A percentile compares a stretch with the other conserved stretches of the same genome.
These are phyloP conservation scores for Amiota communis DNA, from an alignment of 2,888 invertebrate genomes.

Conservation along the genomic window DNA sequence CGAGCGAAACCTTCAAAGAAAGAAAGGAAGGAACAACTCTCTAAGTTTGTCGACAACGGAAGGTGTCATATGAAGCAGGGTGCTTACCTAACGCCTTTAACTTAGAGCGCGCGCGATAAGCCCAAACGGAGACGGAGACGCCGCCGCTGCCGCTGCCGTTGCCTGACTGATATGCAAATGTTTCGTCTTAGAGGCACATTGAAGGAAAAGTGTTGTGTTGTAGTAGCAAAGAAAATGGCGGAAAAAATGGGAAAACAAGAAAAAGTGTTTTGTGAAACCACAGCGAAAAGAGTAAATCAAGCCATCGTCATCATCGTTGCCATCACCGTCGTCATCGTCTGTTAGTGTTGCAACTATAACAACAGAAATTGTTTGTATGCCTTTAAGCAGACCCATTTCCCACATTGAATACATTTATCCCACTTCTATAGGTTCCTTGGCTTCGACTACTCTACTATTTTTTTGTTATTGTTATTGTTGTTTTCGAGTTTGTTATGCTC, in stretches of 20 bases:
- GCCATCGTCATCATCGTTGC: background rate
- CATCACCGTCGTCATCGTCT: too few relatives aligned
- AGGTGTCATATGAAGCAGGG: slow-evolving; percentile 22
- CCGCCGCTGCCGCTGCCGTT: slow-evolving; percentile 36
- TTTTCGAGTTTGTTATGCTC: background rate
- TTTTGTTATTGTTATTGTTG: background rate
- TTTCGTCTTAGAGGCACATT: slow-evolving; percentile 32
- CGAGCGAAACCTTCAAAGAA: slow-evolving; percentile 1
- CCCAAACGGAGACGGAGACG: slow-evolving; percentile 41
- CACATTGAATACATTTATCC: background rate
- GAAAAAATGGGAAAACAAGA: background rate
- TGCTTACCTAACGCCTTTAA: background rate
- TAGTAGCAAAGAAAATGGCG: slow-evolving; percentile 3
- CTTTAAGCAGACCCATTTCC: too few relatives aligned
- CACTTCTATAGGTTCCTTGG: background rate
- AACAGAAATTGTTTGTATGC: too few relatives aligned
- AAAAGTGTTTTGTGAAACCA: slow-evolving; percentile 7
- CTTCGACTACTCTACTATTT: background rate
- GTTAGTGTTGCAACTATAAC: too few relatives aligned
- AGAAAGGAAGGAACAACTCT: slow-evolving; percentile 11
- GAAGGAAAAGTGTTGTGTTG: slow-evolving; percentile 10
- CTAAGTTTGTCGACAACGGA: background rate
- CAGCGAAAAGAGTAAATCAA: slow-evolving; percentile 7
- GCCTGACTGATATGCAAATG: slow-evolving; percentile 61
- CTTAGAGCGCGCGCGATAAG: slow-evolving; percentile 15